Evolutionary conservation across 2,888 invertebrate species (phyloP).

Genomic region (Brachylomia viminalis): DNA sequence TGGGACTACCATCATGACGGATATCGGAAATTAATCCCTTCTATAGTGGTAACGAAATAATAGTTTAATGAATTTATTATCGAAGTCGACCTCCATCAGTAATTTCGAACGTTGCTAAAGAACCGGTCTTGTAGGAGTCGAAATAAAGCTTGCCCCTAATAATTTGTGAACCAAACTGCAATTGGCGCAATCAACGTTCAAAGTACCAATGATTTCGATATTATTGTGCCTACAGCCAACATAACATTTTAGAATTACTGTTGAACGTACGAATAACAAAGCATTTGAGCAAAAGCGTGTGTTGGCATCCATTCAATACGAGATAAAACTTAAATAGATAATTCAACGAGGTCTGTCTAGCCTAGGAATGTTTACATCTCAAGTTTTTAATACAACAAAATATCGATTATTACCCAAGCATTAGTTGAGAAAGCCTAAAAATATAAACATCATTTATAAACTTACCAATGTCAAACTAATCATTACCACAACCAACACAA

Average conservation of each 20-base stretch:
- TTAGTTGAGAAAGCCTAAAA: conserved; percentile 13
- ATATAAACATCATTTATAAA: conserved; percentile 26
- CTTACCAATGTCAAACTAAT: conserved; percentile 30
- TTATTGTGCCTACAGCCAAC: conserved; percentile 21
- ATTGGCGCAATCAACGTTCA: conserved; percentile 50
- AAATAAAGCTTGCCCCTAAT: conserved; percentile 67
- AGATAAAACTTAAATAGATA: conserved; percentile 55
- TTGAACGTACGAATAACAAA: conserved; percentile 28
- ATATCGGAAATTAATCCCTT: conserved; percentile 37
- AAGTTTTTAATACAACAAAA: conserved; percentile 8
- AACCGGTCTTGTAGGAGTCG: conserved; percentile 76
- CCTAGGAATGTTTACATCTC: conserved; percentile 10
- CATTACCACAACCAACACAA: too few relatives aligned
- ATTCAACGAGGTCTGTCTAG: conserved; percentile 22
- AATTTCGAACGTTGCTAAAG: conserved; percentile 77
- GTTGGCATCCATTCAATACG: conserved; percentile 54
- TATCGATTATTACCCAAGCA: not conserved
- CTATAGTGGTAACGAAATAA: conserved; percentile 43
- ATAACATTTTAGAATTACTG: conserved; percentile 16
- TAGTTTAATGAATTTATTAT: conserved; percentile 65
- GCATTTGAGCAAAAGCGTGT: conserved; percentile 38
- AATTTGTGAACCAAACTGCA: conserved; percentile 64
- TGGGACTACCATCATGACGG: conserved; percentile 16
- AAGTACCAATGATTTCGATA: conserved; percentile 34
- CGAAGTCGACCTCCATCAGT: conserved; percentile 74